Base-by-base conservation (phyloP, 2,888 invertebrate species). In the Watsonalla cultraria region DNA sequence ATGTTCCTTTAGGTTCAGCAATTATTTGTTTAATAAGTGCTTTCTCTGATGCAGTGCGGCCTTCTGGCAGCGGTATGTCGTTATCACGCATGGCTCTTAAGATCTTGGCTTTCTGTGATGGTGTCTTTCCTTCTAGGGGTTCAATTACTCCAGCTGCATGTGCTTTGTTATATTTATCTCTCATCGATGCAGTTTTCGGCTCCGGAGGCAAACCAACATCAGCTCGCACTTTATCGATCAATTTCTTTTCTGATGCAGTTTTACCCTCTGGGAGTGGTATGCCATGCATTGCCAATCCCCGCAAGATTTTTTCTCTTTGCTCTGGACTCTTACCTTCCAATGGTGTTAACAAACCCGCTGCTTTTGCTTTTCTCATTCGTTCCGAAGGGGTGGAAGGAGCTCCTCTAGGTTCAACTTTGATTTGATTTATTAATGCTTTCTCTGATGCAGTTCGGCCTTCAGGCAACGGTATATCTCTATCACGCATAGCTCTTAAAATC, bases 271-370 rank as follows among this genome's bases (percentile, higher is more conserved):
- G 76, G 0, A 76, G 47, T 0, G 74, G 73, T 0, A 74, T 45
- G 5, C 70, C 72, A 2, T 51, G 45, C 35, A 56, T 56, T 6
- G 66, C 71, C 8, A 70, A 52, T 0, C 61, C 65, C 64, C 47
- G 67, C 0, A 74, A 24, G 35, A 71, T 74, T 50, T 72, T 66
- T 64, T 75, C 70, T 57, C 71, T 74, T 59, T 75, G 61, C 51
- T 59, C 53, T 6, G 59, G 53, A 8, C 68, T 54, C 59, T 76
- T 70, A 0, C 67, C 70, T 56, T 61, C 57, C 14, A 74, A 54
- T 9, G 69, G 65, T 7, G 66, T 65, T 5, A 70, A 1, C 2
- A 66, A 34, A 7, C 68, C 70, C 24, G 62, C 67, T 6, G 65
- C 66, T 64, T 66, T 71, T 0, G 66, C 66, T 60, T 65, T 61